Evolutionary conservation across 2,888 invertebrate genomes (phyloP).

Genomic region (Cinara cedri): DNA sequence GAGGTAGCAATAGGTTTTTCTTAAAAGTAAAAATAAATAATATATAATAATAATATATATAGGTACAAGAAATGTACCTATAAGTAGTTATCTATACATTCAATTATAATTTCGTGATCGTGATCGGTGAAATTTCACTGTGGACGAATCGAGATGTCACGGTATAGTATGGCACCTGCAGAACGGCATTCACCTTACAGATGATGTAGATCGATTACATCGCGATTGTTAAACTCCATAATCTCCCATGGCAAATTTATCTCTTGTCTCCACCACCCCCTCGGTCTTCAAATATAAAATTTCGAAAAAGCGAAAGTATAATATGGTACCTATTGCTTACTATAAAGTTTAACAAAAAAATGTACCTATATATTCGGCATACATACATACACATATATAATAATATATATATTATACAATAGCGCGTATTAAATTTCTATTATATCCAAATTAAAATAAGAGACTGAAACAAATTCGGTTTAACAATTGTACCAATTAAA

Average conservation of each 20-base stretch:
- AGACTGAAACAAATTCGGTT: too few species aligned
- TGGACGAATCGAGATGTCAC: slow-evolving; percentile 43
- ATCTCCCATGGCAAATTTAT: slow-evolving; percentile 30
- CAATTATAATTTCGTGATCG: slow-evolving; percentile 47
- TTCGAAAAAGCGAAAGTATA: slow-evolving; percentile 38
- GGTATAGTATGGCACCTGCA: slow-evolving; percentile 28
- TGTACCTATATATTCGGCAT: neutral
- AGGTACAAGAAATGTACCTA: too few species aligned
- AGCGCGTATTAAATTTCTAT: too few species aligned
- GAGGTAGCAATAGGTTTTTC: neutral
- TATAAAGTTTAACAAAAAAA: slow-evolving; percentile 2
- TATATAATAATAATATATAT: slow-evolving; percentile 10
- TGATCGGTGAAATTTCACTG: slow-evolving; percentile 50
- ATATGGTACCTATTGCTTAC: neutral
- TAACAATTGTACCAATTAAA: too few species aligned
- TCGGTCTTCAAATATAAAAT: neutral
- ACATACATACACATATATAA: too few species aligned
- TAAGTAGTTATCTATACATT: neutral
- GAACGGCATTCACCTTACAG: slow-evolving; percentile 36
- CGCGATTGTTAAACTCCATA: slow-evolving; percentile 40
- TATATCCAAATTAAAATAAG: too few species aligned
- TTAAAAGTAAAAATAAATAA: slow-evolving; percentile 34
- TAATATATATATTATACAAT: too few species aligned
- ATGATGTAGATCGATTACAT: slow-evolving; percentile 40
- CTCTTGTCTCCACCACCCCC: neutral